Evolutionary conservation across 2,113 vertebrate genomes (phyloP).

Genomic region (Ceuthmochares aereus): DNA sequence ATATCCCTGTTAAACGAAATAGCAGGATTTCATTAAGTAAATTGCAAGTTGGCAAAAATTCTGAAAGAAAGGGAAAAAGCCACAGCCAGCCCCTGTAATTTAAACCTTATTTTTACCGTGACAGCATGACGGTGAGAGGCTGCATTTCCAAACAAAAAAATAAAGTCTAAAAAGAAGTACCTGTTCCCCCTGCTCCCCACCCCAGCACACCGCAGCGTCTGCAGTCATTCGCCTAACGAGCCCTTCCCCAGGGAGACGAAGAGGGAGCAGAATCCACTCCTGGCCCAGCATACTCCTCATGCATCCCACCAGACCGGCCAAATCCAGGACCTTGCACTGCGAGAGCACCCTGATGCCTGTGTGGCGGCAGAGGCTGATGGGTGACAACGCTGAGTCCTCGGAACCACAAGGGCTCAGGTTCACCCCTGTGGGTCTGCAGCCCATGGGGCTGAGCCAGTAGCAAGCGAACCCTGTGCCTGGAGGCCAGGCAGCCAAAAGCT

Average conservation of each 20-base stretch:
- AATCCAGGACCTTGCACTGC: background rate
- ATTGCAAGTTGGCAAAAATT: conserved; percentile 98
- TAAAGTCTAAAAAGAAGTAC: conserved; percentile 57
- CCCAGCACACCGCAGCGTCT: conserved; percentile 28
- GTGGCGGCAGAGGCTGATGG: background rate
- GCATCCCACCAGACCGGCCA: background rate
- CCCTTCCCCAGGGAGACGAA: conserved; percentile 48
- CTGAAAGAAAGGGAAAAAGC: conserved; percentile 94
- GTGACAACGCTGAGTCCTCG: background rate
- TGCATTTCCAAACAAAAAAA: conserved; percentile 76
- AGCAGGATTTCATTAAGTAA: conserved; percentile 99
- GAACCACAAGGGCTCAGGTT: background rate
- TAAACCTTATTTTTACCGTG: conserved; percentile 96
- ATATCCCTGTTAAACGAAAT: conserved; percentile 92
- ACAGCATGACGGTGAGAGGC: conserved; percentile 83
- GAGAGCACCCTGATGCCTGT: background rate
- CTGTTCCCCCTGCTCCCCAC: background rate
- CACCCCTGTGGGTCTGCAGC: background rate
- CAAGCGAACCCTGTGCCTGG: background rate
- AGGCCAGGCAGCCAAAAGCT: background rate
- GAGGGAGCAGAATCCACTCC: background rate
- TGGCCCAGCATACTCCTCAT: background rate
- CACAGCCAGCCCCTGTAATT: conserved; percentile 96
- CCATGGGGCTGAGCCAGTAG: fast-evolving
- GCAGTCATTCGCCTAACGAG: conserved; percentile 42